These are phyloP conservation scores for Cyanistes caeruleus DNA, from an alignment of 2,113 vertebrate genomes.

Conservation along the genomic window DNA sequence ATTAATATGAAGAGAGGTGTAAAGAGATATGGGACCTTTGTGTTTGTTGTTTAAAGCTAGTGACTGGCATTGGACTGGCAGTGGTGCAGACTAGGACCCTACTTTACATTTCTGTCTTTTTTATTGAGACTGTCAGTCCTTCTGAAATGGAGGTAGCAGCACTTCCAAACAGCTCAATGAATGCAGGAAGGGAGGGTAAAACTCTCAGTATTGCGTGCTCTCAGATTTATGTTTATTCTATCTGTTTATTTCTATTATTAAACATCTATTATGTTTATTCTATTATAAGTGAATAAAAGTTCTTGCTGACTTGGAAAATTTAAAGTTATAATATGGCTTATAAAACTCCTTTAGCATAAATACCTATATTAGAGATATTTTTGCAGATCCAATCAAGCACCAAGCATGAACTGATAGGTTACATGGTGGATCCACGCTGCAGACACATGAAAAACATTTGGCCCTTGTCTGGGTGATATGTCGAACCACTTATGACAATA, in stretches of 20 bases:
- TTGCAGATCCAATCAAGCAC: not conserved
- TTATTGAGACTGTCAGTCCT: not conserved
- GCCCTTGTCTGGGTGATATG: not conserved
- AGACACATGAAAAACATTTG: conserved; percentile 12
- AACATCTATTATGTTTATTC: not conserved
- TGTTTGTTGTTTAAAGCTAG: not conserved
- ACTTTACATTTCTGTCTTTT: not conserved
- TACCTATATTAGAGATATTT: not conserved
- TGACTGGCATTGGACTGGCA: not conserved
- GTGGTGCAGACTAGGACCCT: not conserved
- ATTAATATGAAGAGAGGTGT: not conserved
- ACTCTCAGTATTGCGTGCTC: not conserved
- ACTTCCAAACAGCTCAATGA: not conserved
- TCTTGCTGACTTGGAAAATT: not conserved
- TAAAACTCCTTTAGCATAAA: not conserved
- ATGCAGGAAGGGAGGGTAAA: not conserved
- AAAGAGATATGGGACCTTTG: not conserved
- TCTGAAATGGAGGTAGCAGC: not conserved
- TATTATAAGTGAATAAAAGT: not conserved
- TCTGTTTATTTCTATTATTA: not conserved
- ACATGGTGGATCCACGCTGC: not conserved
- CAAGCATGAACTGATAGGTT: not conserved
- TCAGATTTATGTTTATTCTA: not conserved
- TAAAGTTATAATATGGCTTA: not conserved
- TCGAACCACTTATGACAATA: not conserved